Evolutionary conservation across 1,140 invertebrate genomes (phyloP).

Genomic region (Drosophila malerkotliana): DNA sequence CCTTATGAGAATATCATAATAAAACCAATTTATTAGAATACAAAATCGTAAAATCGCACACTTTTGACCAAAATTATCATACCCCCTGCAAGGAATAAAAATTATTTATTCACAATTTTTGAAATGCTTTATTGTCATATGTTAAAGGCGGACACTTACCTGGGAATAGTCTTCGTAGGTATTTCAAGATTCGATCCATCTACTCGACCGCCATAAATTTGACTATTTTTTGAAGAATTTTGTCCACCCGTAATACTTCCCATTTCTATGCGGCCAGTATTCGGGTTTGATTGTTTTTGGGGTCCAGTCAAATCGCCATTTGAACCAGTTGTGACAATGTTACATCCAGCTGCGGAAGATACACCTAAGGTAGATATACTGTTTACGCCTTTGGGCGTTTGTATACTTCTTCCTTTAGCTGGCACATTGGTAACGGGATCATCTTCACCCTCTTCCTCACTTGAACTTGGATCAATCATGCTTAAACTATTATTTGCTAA

Average conservation of each 20-base stretch:
- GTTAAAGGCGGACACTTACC: slow-evolving; percentile 45
- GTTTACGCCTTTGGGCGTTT: slow-evolving; percentile 29
- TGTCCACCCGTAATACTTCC: slow-evolving; percentile 9
- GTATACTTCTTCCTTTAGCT: slow-evolving; percentile 55
- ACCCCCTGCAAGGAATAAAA: too few relatives aligned
- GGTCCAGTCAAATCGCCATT: slow-evolving; percentile 49
- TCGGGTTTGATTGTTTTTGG: slow-evolving; percentile 25
- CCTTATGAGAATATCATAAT: too few relatives aligned
- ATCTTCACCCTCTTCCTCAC: slow-evolving; percentile 94
- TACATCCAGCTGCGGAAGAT: slow-evolving; percentile 9
- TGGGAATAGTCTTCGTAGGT: slow-evolving; percentile 72
- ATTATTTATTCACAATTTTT: too few relatives aligned
- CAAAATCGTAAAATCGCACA: too few relatives aligned
- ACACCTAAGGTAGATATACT: slow-evolving; percentile 9
- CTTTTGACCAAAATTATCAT: too few relatives aligned
- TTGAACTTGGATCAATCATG: slow-evolving; percentile 95
- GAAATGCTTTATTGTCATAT: too few relatives aligned
- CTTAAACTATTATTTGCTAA: neutral
- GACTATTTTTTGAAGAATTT: slow-evolving; percentile 37
- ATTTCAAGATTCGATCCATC: slow-evolving; percentile 70
- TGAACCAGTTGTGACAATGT: slow-evolving; percentile 20
- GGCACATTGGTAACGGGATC: slow-evolving; percentile 86
- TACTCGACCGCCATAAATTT: slow-evolving; percentile 24
- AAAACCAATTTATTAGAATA: too few relatives aligned
- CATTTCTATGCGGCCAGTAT: slow-evolving; percentile 24